Percentiles rank a stretch among this genome's conserved stretches.
phyloP scores from a whole-genome alignment of 2,888 invertebrate genomes.

The Tupiocoris notatus region DNA sequence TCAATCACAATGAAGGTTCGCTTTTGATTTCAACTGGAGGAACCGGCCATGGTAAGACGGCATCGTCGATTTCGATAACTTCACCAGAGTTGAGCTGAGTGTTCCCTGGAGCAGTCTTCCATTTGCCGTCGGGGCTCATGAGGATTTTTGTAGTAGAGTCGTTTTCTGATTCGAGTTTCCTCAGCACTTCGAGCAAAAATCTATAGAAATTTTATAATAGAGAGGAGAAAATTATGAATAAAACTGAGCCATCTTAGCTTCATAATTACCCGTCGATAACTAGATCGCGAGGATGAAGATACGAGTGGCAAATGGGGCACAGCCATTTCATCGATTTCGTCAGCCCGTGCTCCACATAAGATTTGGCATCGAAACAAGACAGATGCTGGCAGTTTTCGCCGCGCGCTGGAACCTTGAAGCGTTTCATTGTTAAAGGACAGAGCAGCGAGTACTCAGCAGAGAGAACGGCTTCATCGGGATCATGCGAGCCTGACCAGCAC shows the following conservation, averaged over 20 bases:
- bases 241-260: too few relatives aligned
- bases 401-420: slow-evolving; percentile 4
- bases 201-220: not conserved
- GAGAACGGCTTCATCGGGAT: not conserved
- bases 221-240: not conserved
- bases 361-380: slow-evolving; percentile 21
- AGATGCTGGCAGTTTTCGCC: slow-evolving; percentile 27
- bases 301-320: slow-evolving; percentile 12
- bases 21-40: too few relatives aligned
- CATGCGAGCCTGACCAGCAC: too few relatives aligned
- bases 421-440: slow-evolving; percentile 20
- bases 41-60: too few relatives aligned
- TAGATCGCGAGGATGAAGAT: not conserved
- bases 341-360: not conserved
- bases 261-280: slow-evolving; percentile 16
- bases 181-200: not conserved
- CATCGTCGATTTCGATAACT: too few relatives aligned
- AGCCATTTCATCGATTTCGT: not conserved
- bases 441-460: slow-evolving; percentile 15
- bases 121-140: not conserved
- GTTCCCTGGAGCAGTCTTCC: too few relatives aligned
- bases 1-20: too few relatives aligned
- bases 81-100: too few relatives aligned
- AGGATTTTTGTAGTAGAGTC: not conserved
- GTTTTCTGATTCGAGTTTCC: not conserved